Evolutionary conservation across 2,113 vertebrate genomes (phyloP), one percentile per base, ranked within the genome.

Genomic region (Eudorcas thomsonii): DNA sequence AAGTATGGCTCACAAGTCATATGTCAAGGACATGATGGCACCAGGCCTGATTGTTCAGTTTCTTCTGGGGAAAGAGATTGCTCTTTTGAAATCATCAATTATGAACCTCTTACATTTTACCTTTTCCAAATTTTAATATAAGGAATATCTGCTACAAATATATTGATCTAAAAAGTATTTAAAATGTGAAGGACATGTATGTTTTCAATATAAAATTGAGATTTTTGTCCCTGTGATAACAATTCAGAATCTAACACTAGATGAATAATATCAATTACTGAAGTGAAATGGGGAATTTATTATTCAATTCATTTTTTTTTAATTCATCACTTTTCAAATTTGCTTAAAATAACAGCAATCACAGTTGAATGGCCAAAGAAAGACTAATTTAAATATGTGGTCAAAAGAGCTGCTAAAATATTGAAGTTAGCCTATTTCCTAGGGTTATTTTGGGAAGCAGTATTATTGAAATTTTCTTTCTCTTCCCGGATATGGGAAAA

Each of bases 391-490:
- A 74, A 48, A 77, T 62, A 71, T 7, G 13, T 39, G 30, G 10
- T 60, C 43, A 85, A 86, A 92, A 64, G 25, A 86, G 23, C 6
- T 14, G 2, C 14, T 80, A 43, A 15, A 16, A 52, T 50, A 5
- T 82, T 90, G 36, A 81, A 55, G 30, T 48, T 6, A 59, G 15
- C 3, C 64, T 86, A 43, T 78, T 60, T 71, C 30, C 14, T 64
- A 62, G n/a, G 30, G 62, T 95, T 80, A 87, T 88, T 90, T 87
- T 55, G 33, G 43, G 54, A 91, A 93, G 67, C 2, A 6, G 0
- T 91, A 7, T 30, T 88, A 93, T 50, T 93, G 43, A 94, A 96
- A 85, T 55, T 55, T 92, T 11, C 19, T 71, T 78, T 97, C 57
- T 7, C 26, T 57, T 71, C 74, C 83, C 85, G 3, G 2, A 43